Conservation (phyloP, 1,140 invertebrate genomes). For the Drosophila mayri region DNA sequence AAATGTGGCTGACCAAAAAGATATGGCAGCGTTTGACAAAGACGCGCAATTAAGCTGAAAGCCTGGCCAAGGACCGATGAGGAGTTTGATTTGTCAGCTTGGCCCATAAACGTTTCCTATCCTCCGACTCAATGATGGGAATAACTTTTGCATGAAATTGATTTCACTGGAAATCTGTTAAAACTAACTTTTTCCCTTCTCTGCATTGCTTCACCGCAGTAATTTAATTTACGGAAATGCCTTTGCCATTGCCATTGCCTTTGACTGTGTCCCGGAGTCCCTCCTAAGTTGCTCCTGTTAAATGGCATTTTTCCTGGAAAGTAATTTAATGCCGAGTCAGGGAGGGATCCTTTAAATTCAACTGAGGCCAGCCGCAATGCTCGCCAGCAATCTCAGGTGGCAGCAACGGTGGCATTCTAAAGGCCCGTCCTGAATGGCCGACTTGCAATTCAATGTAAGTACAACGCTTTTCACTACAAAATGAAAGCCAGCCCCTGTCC, state of each 20-base stretch:
- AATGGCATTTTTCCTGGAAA: constrained; percentile 30
- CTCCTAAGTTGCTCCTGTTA: constrained; percentile 10
- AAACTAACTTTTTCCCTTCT: constrained; percentile 22
- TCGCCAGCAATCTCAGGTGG: constrained; percentile 55
- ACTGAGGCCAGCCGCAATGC: constrained; percentile 50
- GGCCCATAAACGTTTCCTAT: constrained; percentile 7
- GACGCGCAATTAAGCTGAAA: constrained; percentile 53
- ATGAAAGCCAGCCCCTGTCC: constrained; percentile 41
- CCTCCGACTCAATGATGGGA: constrained; percentile 6
- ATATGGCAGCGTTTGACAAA: constrained; percentile 19
- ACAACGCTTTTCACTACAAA: constrained; percentile 70
- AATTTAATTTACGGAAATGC: constrained; percentile 44
- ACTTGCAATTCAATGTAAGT: constrained; percentile 66
- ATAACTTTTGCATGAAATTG: constrained; percentile 35
- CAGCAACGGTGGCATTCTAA: constrained; percentile 43
- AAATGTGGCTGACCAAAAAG: constrained; percentile 35
- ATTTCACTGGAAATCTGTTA: constrained; percentile 41
- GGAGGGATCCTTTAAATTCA: constrained; percentile 31
- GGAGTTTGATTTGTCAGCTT: constrained; percentile 24
- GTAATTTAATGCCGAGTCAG: constrained; percentile 36
- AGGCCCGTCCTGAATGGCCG: constrained; percentile 45
- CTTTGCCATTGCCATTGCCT: constrained; percentile 1
- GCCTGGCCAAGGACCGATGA: constrained; percentile 28
- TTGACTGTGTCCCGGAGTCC: neutral
- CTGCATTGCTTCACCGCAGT: constrained; percentile 23